Base-by-base conservation (phyloP, 1,140 invertebrate species). In the Harpegnathos saltator region DNA sequence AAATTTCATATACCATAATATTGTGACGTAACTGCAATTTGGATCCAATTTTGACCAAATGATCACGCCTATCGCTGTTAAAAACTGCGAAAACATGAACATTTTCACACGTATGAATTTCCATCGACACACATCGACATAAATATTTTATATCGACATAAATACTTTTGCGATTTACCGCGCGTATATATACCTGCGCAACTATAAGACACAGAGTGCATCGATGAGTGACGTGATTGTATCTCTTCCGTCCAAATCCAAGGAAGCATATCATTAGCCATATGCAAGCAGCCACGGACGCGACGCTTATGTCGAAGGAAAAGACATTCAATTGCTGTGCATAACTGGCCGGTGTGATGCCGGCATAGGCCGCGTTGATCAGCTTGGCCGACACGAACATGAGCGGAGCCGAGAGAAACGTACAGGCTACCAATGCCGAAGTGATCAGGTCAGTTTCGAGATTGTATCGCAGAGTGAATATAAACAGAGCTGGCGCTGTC, bases 361-460 rank as follows among this genome's bases (percentile, higher is more conserved):
- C 93, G 24, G 88, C 75, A 50, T 92, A 96, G 69, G 96, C 97
- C 26, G 98, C 95, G 15, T 96, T 96, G 81, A 99, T 97, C 95
- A 99, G 97, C 95, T 98, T 98, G 7, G 98, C 98, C 0, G 98
- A 99, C 52, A 99, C 95, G 92, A 99, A 99, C 97, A 99, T 99
- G 58, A 99, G 94, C 0, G 98, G 98, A 1, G 98, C 98, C 14
- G 98, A 98, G 50, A 99, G 93, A 92, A 99, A 98, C 0, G 98
- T 99, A 84, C 98, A 98, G 3, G 97, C 96, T 4, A 99, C 98
- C 97, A 99, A 98, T 58, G 97, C 97, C 81, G 97, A 97, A 1
- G 98, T 98, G 92, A 99, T 97, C 96, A 98, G 94, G 94, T 99
- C 98, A 85, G 97, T 95, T 92, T 97, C 98, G 14, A 98, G 90